phyloP scores from a whole-genome alignment of 2,797 vertebrate genomes.

The Fratercula arctica region DNA sequence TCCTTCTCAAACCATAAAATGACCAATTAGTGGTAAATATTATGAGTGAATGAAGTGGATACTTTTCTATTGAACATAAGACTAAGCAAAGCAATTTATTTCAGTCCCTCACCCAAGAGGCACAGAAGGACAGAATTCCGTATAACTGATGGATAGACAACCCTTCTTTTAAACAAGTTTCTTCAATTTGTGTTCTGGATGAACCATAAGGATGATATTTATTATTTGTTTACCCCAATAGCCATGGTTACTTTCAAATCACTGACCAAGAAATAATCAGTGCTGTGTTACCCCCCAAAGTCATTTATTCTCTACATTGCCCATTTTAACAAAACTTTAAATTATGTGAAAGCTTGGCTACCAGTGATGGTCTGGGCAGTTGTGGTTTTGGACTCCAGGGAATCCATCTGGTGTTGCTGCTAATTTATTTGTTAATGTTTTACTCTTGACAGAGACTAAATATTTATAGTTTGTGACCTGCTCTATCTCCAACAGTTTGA shows the following conservation, averaged over 20 bases:
- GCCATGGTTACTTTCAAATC: background rate
- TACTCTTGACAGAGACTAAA: background rate
- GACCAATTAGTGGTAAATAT: background rate
- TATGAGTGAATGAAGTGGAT: background rate
- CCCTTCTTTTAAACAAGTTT: background rate
- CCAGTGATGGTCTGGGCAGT: background rate
- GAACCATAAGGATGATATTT: background rate
- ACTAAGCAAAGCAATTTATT: background rate
- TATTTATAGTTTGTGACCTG: constrained; percentile 32
- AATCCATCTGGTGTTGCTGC: background rate
- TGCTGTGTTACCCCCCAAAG: background rate
- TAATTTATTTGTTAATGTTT: constrained; percentile 32
- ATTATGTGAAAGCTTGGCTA: background rate
- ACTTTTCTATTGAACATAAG: background rate
- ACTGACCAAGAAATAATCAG: background rate
- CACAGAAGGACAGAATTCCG: background rate
- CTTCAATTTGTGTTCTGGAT: background rate
- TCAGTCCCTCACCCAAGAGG: background rate
- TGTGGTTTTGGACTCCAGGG: background rate
- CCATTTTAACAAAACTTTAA: background rate
- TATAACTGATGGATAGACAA: background rate
- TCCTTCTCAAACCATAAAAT: background rate
- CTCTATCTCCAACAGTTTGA: constrained; percentile 37
- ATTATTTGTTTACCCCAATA: background rate
- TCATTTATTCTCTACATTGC: background rate